Conservation (phyloP, 1,140 invertebrate genomes). For the Penaeus indicus region DNA sequence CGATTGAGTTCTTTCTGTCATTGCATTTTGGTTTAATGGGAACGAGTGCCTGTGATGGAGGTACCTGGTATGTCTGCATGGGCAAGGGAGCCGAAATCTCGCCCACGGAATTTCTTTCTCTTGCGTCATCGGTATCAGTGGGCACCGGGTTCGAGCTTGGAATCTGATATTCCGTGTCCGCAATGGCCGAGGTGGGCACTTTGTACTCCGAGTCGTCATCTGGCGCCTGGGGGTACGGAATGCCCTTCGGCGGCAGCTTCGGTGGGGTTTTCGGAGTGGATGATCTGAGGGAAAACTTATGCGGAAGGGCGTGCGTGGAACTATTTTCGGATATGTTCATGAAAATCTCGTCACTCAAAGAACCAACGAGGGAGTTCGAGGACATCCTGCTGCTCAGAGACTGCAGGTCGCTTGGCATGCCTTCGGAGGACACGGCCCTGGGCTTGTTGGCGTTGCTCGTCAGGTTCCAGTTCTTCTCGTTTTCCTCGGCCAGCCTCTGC, state of each 20-base stretch:
- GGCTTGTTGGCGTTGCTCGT: neutral
- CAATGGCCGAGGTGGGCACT: constrained; percentile 10
- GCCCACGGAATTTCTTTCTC: neutral
- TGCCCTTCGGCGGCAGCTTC: constrained; percentile 52
- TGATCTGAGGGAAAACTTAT: constrained; percentile 2
- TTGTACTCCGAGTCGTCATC: constrained; percentile 54
- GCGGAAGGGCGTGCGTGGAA: neutral
- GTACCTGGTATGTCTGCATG: constrained; percentile 32
- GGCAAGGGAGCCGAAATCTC: constrained; percentile 32
- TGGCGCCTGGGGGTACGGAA: neutral
- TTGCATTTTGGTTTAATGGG: constrained; percentile 31
- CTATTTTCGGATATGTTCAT: constrained; percentile 32
- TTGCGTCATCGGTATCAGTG: constrained; percentile 15
- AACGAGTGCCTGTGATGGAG: constrained; percentile 27
- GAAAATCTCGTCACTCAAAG: constrained; percentile 43
- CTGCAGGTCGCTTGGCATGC: neutral
- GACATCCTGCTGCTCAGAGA: constrained; percentile 20
- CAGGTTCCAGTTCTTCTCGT: neutral
- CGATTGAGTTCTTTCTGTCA: constrained; percentile 31
- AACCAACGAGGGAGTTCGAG: constrained; percentile 42
- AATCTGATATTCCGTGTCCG: constrained; percentile 50
- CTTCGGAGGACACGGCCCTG: constrained; percentile 4
- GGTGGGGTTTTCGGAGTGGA: constrained; percentile 24
- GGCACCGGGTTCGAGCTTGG: constrained; percentile 40
- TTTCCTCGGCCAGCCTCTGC: neutral